Conservation (phyloP, 2,888 invertebrate species). For the Melikaiella ostensackeni region DNA sequence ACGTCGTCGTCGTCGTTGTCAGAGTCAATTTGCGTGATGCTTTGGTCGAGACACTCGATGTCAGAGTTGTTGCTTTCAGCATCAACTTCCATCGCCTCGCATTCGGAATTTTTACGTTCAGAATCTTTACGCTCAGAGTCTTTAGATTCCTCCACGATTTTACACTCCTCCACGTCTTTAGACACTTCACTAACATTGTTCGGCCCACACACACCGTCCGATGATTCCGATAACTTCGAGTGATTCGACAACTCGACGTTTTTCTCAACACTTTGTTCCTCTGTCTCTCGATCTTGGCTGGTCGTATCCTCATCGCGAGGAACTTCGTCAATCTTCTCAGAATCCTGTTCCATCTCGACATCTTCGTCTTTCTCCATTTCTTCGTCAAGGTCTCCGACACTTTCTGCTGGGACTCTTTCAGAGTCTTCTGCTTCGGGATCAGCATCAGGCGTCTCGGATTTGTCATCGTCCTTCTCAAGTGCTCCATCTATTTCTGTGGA, state of each 20-base stretch:
- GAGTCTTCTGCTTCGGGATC: conserved; percentile 47
- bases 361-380: conserved; percentile 63
- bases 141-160: conserved; percentile 63
- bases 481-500: conserved; percentile 55
- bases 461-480: conserved; percentile 56
- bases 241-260: conserved; percentile 52
- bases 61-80: conserved; percentile 71
- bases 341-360: conserved; percentile 49
- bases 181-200: conserved; percentile 76
- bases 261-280: conserved; percentile 42
- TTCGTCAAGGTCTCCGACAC: conserved; percentile 35
- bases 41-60: conserved; percentile 73
- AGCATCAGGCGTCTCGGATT: conserved; percentile 53
- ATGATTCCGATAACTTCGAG: conserved; percentile 57
- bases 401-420: conserved; percentile 22
- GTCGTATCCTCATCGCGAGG: conserved; percentile 56
- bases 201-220: conserved; percentile 78
- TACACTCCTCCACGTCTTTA: conserved; percentile 57
- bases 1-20: conserved; percentile 77
- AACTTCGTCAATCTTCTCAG: conserved; percentile 58
- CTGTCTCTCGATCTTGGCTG: conserved; percentile 40
- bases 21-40: conserved; percentile 59
- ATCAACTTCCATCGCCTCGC: conserved; percentile 72
- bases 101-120: conserved; percentile 38
- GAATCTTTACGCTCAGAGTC: conserved; percentile 39